These are phyloP conservation scores for Drosophila demipolita DNA, from an alignment of 2,888 invertebrate genomes.

Conservation along the genomic window DNA sequence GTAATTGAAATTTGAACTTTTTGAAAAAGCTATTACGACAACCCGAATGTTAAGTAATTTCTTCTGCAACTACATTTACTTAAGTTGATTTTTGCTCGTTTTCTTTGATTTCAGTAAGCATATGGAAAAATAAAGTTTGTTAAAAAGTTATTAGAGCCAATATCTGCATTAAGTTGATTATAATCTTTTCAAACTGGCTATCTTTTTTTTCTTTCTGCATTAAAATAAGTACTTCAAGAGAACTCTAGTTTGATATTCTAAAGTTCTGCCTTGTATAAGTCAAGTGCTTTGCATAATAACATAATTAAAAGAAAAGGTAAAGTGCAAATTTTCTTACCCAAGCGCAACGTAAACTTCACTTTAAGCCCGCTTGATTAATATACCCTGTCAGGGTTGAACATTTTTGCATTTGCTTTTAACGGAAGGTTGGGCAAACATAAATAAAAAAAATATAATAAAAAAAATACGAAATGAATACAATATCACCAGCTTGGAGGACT, in stretches of 20 bases:
- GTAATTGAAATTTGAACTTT: neutral
- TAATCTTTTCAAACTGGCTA: neutral
- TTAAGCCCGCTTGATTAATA: constrained; percentile 71
- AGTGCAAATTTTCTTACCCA: constrained; percentile 62
- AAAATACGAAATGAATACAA: constrained; percentile 51
- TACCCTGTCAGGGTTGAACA: constrained; percentile 27
- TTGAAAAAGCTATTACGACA: neutral
- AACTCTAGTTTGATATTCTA: neutral
- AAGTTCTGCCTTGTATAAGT: constrained; percentile 14
- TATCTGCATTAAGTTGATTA: neutral
- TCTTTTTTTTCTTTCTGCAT: neutral
- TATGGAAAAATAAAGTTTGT: neutral
- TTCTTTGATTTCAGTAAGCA: neutral
- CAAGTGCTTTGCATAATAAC: constrained; percentile 46
- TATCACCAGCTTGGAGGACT: constrained; percentile 37
- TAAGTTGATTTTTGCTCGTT: neutral
- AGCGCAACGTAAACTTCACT: constrained; percentile 57
- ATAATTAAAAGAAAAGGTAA: constrained; percentile 54
- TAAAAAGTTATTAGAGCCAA: neutral
- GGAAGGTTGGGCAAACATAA: constrained; percentile 69
- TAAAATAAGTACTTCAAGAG: neutral
- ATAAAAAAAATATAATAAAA: constrained; percentile 42
- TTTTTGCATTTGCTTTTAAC: constrained; percentile 55
- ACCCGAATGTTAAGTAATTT: neutral
- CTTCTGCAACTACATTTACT: neutral